Evolutionary conservation across 2,797 vertebrate species (phyloP), one percentile per base, ranked within the genome.

Genomic region (Onychomys leucogaster): DNA sequence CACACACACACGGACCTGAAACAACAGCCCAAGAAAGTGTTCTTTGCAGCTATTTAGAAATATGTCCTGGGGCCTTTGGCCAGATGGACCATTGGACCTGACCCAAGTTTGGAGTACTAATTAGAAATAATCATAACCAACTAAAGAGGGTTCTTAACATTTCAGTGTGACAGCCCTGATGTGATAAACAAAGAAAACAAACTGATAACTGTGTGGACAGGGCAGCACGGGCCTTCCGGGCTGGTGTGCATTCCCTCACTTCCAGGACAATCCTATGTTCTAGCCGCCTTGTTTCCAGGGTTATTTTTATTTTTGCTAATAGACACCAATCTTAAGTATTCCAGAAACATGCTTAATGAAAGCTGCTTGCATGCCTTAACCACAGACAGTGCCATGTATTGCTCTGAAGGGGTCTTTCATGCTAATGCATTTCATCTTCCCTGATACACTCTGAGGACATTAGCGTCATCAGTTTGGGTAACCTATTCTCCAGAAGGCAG

Each of bases 121-220:
- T 97, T 97, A 95, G 82, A 89, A 92, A 92, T 41, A 86, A 76
- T 96, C 94, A 94, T 87, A 97, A 97, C 49, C 59, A 94, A 92
- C 89, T 37, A 27, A 90, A 96, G 94, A 92, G 89, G 82, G 63
- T 94, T 96, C 94, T 97, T 97, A 94, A 75, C 90, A 94, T 93
- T 71, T 94, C 69, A 25, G 43, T 83, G 43, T 89, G 67, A 95
- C 78, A 86, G 73, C 67, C 77, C 52, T 57, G 14, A 95, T 85
- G 94, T 91, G 63, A 81, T 93, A 90, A 92, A 49, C 57, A 86
- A 96, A 85, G 90, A 90, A 96, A 94, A 94, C 88, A 83, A 87
- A 86, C 91, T 61, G 75, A 84, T 84, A 92, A 89, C 57, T 46
- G 3, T 19, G 81, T 43, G 27, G 92, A 59, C 67, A 90, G 80